A percentile compares a stretch with the other conserved stretches of the same genome.
These are phyloP conservation scores for Ormia ochracea DNA, from an alignment of 2,888 invertebrate genomes.

Conservation along the genomic window DNA sequence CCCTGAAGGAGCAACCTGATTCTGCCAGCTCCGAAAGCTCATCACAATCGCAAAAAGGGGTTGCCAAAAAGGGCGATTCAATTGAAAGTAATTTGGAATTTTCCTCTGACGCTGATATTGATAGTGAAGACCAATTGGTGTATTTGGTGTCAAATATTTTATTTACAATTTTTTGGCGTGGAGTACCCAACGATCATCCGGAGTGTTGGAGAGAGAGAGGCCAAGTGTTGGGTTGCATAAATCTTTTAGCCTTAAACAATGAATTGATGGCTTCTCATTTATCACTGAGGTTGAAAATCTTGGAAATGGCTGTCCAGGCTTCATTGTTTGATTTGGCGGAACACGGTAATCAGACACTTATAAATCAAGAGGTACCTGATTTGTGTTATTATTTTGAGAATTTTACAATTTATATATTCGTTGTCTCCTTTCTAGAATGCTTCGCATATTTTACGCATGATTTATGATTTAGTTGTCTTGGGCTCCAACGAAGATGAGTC, in stretches of 20 bases:
- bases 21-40: constrained; percentile 75
- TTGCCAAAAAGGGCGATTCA: constrained; percentile 70
- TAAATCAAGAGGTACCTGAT: constrained; percentile 78
- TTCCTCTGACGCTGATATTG: constrained; percentile 73
- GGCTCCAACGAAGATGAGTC: constrained; percentile 78
- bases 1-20: constrained; percentile 68
- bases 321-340: constrained; percentile 80
- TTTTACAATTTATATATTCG: neutral
- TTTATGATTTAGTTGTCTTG: constrained; percentile 79
- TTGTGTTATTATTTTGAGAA: too few species aligned
- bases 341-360: constrained; percentile 76
- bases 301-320: constrained; percentile 81
- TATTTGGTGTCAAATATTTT: constrained; percentile 80
- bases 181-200: constrained; percentile 79
- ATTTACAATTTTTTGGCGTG: constrained; percentile 81
- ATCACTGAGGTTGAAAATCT: constrained; percentile 78
- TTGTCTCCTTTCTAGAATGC: constrained; percentile 75
- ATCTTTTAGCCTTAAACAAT: constrained; percentile 79
- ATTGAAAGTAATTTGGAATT: constrained; percentile 73
- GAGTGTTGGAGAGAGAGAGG: constrained; percentile 81
- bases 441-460: constrained; percentile 79
- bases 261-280: constrained; percentile 79
- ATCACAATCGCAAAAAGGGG: constrained; percentile 69
- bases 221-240: constrained; percentile 80
- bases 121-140: constrained; percentile 79